These are phyloP conservation scores for Galeopsomyia nigrocyanea DNA, from an alignment of 2,888 invertebrate genomes.

Conservation along the genomic window DNA sequence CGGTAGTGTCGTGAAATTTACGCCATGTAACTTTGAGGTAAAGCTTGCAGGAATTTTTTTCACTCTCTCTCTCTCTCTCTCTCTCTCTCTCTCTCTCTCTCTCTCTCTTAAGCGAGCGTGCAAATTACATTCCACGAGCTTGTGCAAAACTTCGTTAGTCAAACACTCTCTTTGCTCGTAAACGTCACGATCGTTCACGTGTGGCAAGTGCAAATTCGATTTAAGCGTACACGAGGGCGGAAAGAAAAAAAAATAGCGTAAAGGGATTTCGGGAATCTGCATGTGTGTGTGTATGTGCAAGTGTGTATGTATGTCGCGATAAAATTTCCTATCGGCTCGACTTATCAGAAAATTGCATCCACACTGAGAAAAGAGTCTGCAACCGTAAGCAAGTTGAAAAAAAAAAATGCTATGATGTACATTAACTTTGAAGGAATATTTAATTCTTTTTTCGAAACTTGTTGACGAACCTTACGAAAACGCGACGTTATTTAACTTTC, in stretches of 20 bases:
- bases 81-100: neutral
- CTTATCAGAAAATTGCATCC: conserved; percentile 39
- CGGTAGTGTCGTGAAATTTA: conserved; percentile 20
- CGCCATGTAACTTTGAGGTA: conserved; percentile 14
- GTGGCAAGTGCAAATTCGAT: conserved; percentile 17
- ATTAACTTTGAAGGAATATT: no score
- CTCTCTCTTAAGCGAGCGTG: conserved; percentile 3
- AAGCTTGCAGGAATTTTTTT: neutral
- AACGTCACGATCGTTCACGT: no score
- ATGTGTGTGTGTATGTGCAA: neutral
- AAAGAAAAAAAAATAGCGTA: neutral
- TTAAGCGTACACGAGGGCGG: neutral
- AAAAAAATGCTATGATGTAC: no score
- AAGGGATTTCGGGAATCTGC: conserved; percentile 9
- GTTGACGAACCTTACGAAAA: no score
- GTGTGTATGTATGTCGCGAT: conserved; percentile 1
- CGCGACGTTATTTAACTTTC: no score
- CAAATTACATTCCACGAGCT: conserved; percentile 1
- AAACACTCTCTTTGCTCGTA: neutral
- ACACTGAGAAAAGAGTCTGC: neutral
- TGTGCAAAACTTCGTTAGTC: neutral
- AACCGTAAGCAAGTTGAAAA: no score
- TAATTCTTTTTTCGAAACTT: no score
- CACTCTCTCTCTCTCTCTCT: neutral
- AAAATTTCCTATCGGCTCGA: conserved; percentile 1